phyloP scores from a whole-genome alignment of 2,113 vertebrate species.

The Phoenicopterus ruber region DNA sequence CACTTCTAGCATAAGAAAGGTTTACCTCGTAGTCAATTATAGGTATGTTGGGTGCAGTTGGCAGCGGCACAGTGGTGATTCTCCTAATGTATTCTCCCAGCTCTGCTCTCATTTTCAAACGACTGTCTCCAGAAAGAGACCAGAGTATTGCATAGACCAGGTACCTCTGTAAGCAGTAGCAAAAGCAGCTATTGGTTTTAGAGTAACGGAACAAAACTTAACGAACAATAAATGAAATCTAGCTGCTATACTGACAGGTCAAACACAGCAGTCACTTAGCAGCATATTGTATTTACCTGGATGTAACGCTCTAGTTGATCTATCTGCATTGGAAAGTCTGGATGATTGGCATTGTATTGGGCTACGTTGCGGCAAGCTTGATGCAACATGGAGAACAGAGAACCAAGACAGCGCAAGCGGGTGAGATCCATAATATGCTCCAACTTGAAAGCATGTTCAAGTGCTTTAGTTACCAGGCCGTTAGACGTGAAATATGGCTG shows the following conservation, averaged over 20 bases:
- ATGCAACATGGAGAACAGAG: slow-evolving; percentile 96
- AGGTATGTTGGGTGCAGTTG: slow-evolving; percentile 91
- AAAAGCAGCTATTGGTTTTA: not conserved
- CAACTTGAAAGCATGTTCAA: slow-evolving; percentile 94
- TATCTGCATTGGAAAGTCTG: slow-evolving; percentile 95
- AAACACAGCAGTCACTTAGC: not conserved
- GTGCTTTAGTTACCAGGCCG: slow-evolving; percentile 92
- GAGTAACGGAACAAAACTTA: not conserved
- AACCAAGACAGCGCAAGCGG: slow-evolving; percentile 91
- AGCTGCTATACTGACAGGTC: not conserved
- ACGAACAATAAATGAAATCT: not conserved
- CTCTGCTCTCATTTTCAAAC: slow-evolving; percentile 95
- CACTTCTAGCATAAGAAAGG: not conserved
- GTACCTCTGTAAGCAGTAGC: slow-evolving; percentile 77
- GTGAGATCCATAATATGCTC: slow-evolving; percentile 99
- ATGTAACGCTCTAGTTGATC: slow-evolving; percentile 96
- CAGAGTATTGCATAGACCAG: slow-evolving; percentile 95
- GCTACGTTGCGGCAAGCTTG: slow-evolving; percentile 96
- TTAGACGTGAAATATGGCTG: slow-evolving; percentile 97
- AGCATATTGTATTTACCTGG: slow-evolving; percentile 74
- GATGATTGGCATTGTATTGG: slow-evolving; percentile 96
- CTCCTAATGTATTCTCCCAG: slow-evolving; percentile 96
- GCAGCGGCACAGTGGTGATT: slow-evolving; percentile 93
- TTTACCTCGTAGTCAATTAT: slow-evolving; percentile 98
- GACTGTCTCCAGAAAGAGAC: slow-evolving; percentile 95